phyloP scores from a whole-genome alignment of 2,113 vertebrate genomes.

The Orycteropus afer region DNA sequence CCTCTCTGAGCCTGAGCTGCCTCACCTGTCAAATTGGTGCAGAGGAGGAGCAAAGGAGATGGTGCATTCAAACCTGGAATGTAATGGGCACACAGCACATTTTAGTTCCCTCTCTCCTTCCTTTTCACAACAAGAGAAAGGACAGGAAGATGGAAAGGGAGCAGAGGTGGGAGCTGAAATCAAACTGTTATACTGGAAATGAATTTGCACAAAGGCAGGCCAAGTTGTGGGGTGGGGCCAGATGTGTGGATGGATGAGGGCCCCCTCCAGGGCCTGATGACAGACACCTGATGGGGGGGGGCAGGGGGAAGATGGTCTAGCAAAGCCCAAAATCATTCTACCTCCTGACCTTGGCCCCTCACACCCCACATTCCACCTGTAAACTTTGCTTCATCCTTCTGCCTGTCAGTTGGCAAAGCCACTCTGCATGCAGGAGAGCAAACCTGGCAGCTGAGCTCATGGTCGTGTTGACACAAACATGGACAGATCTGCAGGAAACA shows the following conservation, averaged over 20 bases:
- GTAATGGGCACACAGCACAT: not conserved
- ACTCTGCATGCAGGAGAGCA: not conserved
- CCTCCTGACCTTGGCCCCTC: not conserved
- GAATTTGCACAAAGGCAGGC: not conserved
- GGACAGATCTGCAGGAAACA: not conserved
- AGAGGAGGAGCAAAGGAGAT: not conserved
- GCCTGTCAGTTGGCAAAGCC: not conserved
- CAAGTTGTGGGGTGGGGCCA: not conserved
- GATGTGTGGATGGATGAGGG: accelerated
- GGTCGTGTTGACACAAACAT: not conserved
- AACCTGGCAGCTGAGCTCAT: not conserved
- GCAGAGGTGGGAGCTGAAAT: not conserved
- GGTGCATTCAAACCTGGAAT: not conserved
- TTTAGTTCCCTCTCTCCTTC: not conserved
- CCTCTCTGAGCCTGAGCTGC: not conserved
- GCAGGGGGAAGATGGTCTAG: not conserved
- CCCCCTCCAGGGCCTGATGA: not conserved
- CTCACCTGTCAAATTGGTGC: not conserved
- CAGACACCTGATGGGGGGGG: not conserved
- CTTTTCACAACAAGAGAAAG: not conserved
- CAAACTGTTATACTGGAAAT: not conserved
- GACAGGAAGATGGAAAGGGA: accelerated
- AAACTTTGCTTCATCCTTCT: not conserved
- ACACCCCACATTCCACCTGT: not conserved
- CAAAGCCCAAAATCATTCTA: not conserved